Conservation (phyloP, 1,140 invertebrate species). For the Zophobas atratus region DNA sequence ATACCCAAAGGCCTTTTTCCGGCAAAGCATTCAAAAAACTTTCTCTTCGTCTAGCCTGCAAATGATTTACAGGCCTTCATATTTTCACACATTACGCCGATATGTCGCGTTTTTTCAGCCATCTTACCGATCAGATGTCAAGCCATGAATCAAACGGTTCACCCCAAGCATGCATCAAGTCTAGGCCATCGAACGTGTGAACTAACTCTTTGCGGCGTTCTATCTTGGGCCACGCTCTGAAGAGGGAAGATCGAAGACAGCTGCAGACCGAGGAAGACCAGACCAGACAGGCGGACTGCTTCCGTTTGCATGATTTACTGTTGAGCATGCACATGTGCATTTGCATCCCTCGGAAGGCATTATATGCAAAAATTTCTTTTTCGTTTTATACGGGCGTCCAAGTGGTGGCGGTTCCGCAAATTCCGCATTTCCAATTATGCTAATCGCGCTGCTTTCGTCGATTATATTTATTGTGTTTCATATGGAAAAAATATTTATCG, state of each 20-base stretch:
- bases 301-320: conserved; percentile 63
- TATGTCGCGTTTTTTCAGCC: conserved; percentile 30
- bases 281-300: conserved; percentile 61
- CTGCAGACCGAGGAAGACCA: conserved; percentile 44
- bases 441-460: conserved; percentile 26
- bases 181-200: conserved; percentile 43
- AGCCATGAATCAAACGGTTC: conserved; percentile 51
- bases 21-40: no score
- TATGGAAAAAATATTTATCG: conserved; percentile 37
- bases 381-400: conserved; percentile 14
- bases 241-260: conserved; percentile 38
- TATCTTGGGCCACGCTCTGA: conserved; percentile 51
- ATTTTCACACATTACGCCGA: conserved; percentile 35
- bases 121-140: conserved; percentile 48
- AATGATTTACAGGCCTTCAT: conserved; percentile 39
- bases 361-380: conserved; percentile 34
- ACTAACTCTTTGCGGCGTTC: conserved; percentile 44
- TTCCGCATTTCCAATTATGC: conserved; percentile 37
- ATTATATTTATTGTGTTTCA: conserved; percentile 31
- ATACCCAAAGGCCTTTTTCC: no score
- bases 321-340: conserved; percentile 55
- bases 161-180: conserved; percentile 19
- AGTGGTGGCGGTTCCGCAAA: conserved; percentile 40
- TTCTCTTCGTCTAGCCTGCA: conserved; percentile 4
- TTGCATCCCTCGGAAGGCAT: conserved; percentile 54